These are phyloP conservation scores for Chromis chromis DNA, from an alignment of 2,797 vertebrate genomes.

Conservation along the genomic window DNA sequence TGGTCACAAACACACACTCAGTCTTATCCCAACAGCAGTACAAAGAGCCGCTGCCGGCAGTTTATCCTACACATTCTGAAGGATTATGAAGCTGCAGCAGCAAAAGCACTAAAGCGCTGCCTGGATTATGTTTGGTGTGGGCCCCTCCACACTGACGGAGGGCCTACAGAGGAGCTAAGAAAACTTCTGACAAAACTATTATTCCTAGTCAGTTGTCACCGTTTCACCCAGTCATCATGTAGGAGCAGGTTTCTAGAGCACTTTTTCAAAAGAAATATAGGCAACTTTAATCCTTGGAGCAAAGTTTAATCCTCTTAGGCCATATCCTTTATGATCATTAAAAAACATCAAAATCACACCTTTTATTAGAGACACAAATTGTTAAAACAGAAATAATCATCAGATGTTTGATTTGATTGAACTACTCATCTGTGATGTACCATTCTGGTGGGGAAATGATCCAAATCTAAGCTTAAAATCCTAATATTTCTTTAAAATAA, in stretches of 20 bases:
- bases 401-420: no score
- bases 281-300: neutral
- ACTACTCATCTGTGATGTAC: no score
- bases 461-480: no score
- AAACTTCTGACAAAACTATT: slow-evolving; percentile 31
- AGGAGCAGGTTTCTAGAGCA: neutral
- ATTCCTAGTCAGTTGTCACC: slow-evolving; percentile 14
- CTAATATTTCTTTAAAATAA: no score
- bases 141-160: slow-evolving; percentile 13
- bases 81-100: slow-evolving; percentile 69
- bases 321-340: no score
- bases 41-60: slow-evolving; percentile 44
- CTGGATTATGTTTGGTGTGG: slow-evolving; percentile 55
- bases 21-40: slow-evolving; percentile 55
- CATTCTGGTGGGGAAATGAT: no score
- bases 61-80: slow-evolving; percentile 72
- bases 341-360: no score
- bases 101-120: slow-evolving; percentile 54
- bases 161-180: neutral
- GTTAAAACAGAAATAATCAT: no score
- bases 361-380: no score
- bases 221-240: slow-evolving; percentile 15
- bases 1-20: slow-evolving; percentile 39
- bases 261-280: neutral
- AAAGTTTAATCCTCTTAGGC: no score